Evolutionary conservation across 2,888 invertebrate genomes (phyloP), one percentile per base, ranked within the genome.

Genomic region (Strigamia crassipes): DNA sequence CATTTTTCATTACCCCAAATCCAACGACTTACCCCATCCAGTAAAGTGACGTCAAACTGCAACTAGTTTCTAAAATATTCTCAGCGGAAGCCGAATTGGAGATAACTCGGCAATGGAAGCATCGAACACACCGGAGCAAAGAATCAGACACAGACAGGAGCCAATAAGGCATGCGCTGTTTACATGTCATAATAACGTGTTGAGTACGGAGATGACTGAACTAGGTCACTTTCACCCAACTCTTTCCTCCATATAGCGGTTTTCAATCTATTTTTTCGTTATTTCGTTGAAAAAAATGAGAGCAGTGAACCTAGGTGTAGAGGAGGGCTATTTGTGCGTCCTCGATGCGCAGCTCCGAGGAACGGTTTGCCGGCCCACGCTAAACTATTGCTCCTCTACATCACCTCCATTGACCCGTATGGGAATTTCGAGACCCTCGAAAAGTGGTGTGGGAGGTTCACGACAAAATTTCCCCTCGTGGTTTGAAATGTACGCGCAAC

Each of bases 381-480:
- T 23, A 12, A 18, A 12, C 61, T 21, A 21, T 66, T 66, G 61
- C 61, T 66, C 21, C 21, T 21, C 51, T 9, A 21, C 61, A 66
- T 66, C 61, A 66, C 61, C 61, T 66, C 61, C 21, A 66, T 66
- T 66, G 61, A 66, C 61, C 61, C 61, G 21, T 23, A 66, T 66
- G 61, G 21, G 61, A 66, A 66, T 66, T 66, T 66, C 61, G 6
- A 66, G 61, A 66, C 61, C 61, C 61, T 51, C 51, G 51, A 66
- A 66, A 21, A 66, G 1, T 66, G 61, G 61, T 23, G 61, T 66
- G 61, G 61, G 61, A 66, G 61, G 2, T 66, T 21, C 9, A 27
- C 27, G 27, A 27, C 0, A 2, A 66, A 21, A 12, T 12, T 66
- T 66, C 18, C 18, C 23, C 23, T 6, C 3, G 13, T 66, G 0